Percentiles rank a stretch among this genome's conserved stretches.
phyloP scores from a whole-genome alignment of 2,888 invertebrate species.

The Cephus pygmeus region DNA sequence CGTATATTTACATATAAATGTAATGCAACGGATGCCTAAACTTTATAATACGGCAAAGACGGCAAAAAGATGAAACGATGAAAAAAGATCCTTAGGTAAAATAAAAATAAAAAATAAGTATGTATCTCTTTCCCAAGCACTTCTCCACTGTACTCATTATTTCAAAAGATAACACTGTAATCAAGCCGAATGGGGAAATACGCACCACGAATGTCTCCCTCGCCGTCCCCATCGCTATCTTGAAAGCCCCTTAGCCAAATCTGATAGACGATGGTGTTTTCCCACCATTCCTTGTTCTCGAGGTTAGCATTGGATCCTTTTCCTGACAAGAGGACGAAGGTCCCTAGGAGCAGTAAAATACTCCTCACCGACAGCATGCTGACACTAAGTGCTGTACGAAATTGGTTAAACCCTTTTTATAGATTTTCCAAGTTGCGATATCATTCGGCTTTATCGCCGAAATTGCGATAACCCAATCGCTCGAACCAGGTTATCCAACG shows the following conservation, averaged over 20 bases:
- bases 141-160: neutral
- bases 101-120: neutral
- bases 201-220: constrained; percentile 52
- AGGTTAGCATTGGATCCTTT: neutral
- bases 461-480: constrained; percentile 9
- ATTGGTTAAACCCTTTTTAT: constrained; percentile 18
- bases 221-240: constrained; percentile 52
- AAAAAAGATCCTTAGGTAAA: neutral
- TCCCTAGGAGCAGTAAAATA: constrained; percentile 6
- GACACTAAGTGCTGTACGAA: constrained; percentile 4
- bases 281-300: constrained; percentile 45
- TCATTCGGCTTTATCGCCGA: constrained; percentile 15
- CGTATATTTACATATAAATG: neutral
- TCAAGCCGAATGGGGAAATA: neutral
- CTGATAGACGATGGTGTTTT: constrained; percentile 49
- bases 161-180: neutral
- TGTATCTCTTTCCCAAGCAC: neutral
- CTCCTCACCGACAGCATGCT: constrained; percentile 12
- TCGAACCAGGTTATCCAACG: neutral
- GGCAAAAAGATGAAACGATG: neutral
- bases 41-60: neutral
- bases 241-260: constrained; percentile 51
- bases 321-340: constrained; percentile 4
- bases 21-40: neutral
- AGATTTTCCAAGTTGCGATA: constrained; percentile 20